Evolutionary conservation across 2,888 invertebrate genomes (phyloP), one percentile per base, ranked within the genome.

Genomic region (Drosophila infuscata): DNA sequence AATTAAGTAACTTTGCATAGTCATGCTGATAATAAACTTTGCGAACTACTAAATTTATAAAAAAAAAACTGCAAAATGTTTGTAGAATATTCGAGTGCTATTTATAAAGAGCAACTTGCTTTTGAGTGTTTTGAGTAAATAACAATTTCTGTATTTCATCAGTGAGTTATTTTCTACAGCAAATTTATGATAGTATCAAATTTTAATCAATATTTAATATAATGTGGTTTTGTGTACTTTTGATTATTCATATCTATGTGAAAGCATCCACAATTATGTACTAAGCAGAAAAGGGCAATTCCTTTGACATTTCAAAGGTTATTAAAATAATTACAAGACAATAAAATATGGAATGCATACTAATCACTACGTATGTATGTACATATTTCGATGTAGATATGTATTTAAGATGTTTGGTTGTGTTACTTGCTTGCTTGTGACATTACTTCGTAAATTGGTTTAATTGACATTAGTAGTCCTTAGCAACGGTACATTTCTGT

Each of bases 21-120:
- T 89, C 84, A 85, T 82, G 82, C 56, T 85, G 82, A 87, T 82
- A 70, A 57, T 74, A 56, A 59, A 17, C 29, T 74, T 81, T 70
- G 7, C 25, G 15, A 30, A 33, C 83, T 68, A 71, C 60, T 70
- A 80, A 83, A 79, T 87, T 25, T n/a, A n/a, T n/a, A n/a, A n/a
- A 25, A 25, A 25, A 84, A 70, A 54, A 68, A 36, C 2, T 29
- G 38, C 9, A 36, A 30, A 57, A 35, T 58, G 46, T 51, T 67
- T 71, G 70, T 15, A 53, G 76, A 77, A 60, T 12, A 33, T 75
- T 72, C 75, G 52, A 61, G 78, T 35, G 4, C 11, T 30, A 12
- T 29, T 35, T 20, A 12, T 15, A 9, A 60, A 11, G 3, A 46
- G 20, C 35, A n/a, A 32, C n/a, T 6, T 36, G 7, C 2, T 17